Evolutionary conservation across 1,140 invertebrate species (phyloP), one percentile per base, ranked within the genome.

Genomic region (Aphaenogaster floridana): DNA sequence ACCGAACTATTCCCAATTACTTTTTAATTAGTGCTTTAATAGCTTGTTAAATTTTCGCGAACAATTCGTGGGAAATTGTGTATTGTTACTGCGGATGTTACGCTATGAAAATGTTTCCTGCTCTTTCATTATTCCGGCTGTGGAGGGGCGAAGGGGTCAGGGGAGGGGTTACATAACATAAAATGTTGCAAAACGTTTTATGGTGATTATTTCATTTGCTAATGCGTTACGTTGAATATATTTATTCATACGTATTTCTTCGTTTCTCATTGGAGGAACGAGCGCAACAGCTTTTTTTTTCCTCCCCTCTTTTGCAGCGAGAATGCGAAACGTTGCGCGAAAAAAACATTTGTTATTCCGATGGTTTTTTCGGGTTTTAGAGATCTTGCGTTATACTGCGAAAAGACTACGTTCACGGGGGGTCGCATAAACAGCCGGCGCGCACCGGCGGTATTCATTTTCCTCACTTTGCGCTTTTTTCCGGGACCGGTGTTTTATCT

Each of bases 121-220:
- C 69, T 84, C 54, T 74, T 83, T 36, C 57, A 61, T 84, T 84
- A 84, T 61, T 74, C 54, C 34, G 28, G 48, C 28, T 71, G 39
- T 3, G 28, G 17, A 11, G 17, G 34, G 17, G 7, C 0, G 0
- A 28, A 28, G 36, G 2, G 63, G 63, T 15, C 17, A n/a, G 15
- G 36, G 9, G 21, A 15, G 28, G 7, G 28, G 39, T 68, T 80
- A 42, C 28, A 28, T 11, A 45, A 17, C 4, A 54, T 45, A 72
- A 59, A 83, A 48, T 69, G 80, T 61, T 74, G 28, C 11, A 42
- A 61, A 59, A 74, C 42, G 68, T 59, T 74, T 61, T 48, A 74
- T 45, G 50, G 69, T 61, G 42, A 84, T 84, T 76, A 84, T 84
- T 84, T 74, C 54, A 71, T 84, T 76, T 84, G 69, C 72, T 84